Conservation (phyloP, 2,113 vertebrate genomes). For the Caracal caracal region DNA sequence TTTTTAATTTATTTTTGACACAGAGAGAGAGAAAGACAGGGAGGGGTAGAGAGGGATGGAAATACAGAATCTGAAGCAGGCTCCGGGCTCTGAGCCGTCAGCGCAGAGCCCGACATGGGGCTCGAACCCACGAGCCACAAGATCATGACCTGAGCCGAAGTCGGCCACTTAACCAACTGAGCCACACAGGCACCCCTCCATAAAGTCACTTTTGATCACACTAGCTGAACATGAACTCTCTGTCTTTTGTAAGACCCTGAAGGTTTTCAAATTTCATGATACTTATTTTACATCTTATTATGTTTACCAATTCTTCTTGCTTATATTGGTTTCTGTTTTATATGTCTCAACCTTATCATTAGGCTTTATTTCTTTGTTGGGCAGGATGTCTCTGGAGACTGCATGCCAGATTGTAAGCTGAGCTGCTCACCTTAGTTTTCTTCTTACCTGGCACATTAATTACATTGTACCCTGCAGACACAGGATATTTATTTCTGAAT, state of each 20-base stretch:
- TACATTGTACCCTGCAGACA: neutral
- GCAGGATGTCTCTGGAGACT: neutral
- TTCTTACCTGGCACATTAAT: neutral
- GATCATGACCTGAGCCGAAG: no score
- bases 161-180: no score
- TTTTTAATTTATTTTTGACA: no score
- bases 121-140: no score
- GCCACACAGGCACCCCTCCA: no score
- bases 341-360: neutral
- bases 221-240: neutral
- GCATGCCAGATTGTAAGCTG: neutral
- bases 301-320: neutral
- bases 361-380: constrained; percentile 32
- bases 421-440: neutral
- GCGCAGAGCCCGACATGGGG: no score
- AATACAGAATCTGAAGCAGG: no score
- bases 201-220: neutral
- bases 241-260: neutral
- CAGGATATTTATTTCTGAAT: neutral
- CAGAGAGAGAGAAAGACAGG: no score
- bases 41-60: no score
- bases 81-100: no score
- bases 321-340: constrained; percentile 2
- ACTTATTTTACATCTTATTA: neutral
- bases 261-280: neutral